A percentile compares a stretch with the other conserved stretches of the same genome.
phyloP scores from a whole-genome alignment of 2,888 invertebrate species.

The Graphium colonna region DNA sequence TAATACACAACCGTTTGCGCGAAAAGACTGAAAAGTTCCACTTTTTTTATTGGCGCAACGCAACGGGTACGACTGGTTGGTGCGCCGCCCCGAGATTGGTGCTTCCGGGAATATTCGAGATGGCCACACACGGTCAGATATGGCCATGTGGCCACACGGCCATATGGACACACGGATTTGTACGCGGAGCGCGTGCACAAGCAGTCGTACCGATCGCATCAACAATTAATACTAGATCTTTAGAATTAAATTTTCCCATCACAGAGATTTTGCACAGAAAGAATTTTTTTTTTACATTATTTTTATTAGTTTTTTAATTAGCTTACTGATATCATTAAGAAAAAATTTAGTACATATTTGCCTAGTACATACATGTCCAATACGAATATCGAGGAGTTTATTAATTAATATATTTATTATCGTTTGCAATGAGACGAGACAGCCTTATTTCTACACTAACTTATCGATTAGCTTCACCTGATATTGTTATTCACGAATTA shows the following conservation, averaged over 20 bases:
- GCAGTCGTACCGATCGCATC: conserved; percentile 53
- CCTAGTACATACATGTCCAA: conserved; percentile 67
- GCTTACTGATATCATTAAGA: conserved; percentile 75
- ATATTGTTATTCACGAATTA: conserved; percentile 65
- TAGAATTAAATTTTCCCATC: conserved; percentile 75
- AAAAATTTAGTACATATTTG: conserved; percentile 67
- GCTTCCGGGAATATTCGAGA: conserved; percentile 26
- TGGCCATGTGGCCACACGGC: too few species aligned
- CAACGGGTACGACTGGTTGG: conserved; percentile 36
- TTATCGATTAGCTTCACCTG: conserved; percentile 65
- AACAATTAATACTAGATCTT: conserved; percentile 75
- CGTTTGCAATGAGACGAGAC: conserved; percentile 72
- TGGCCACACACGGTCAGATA: conserved; percentile 23
- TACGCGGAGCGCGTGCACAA: conserved; percentile 28
- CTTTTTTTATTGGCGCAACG: conserved; percentile 65
- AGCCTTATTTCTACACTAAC: conserved; percentile 66
- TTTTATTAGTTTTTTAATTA: conserved; percentile 39
- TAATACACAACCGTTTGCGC: conserved; percentile 80
- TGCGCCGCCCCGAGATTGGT: conserved; percentile 24
- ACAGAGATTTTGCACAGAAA: conserved; percentile 75
- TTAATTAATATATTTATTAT: conserved; percentile 41
- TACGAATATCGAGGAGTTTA: conserved; percentile 63
- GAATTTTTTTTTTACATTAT: conserved; percentile 38
- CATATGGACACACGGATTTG: too few species aligned
- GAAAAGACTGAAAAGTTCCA: conserved; percentile 78